Percentiles rank a stretch among this genome's conserved stretches.
Conservation (phyloP, 2,888 invertebrate species). For the Caprella mutica region DNA sequence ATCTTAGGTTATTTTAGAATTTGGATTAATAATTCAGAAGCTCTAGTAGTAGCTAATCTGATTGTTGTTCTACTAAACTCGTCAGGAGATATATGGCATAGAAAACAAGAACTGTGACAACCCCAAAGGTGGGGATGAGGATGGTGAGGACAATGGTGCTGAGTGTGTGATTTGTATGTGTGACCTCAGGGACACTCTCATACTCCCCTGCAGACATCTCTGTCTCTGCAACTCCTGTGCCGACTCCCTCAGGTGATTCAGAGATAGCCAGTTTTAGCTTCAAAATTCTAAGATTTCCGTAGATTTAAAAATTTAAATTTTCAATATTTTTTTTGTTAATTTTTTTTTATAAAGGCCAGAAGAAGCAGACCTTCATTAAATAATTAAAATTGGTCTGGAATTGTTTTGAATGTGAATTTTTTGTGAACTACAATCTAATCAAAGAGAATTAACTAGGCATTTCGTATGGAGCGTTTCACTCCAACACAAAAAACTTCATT, state of each 20-base stretch:
- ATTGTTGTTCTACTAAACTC: too few relatives aligned
- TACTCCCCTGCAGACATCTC: slow-evolving; percentile 90
- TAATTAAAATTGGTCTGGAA: neutral
- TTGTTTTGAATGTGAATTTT: neutral
- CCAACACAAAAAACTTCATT: too few relatives aligned
- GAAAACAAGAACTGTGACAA: slow-evolving; percentile 86
- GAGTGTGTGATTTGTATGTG: slow-evolving; percentile 99
- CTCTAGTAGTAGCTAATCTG: too few relatives aligned
- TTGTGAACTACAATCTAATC: too few relatives aligned
- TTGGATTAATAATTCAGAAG: too few relatives aligned
- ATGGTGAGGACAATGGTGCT: slow-evolving; percentile 50
- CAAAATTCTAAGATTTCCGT: slow-evolving; percentile 19
- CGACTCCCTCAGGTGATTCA: slow-evolving; percentile 84
- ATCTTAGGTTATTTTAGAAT: too few relatives aligned
- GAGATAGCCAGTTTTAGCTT: too few relatives aligned
- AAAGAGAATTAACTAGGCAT: too few relatives aligned
- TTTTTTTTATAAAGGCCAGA: too few relatives aligned
- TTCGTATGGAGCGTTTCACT: too few relatives aligned
- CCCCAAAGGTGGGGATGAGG: slow-evolving; percentile 25
- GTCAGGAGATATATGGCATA: slow-evolving; percentile 95
- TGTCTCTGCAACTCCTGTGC: slow-evolving; percentile 96
- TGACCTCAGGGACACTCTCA: slow-evolving; percentile 90
- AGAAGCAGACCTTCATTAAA: too few relatives aligned
- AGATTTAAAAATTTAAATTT: neutral
- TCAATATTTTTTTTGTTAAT: too few relatives aligned